These are phyloP conservation scores for Myrmecobius fasciatus DNA, from an alignment of 2,113 vertebrate genomes.

Conservation along the genomic window DNA sequence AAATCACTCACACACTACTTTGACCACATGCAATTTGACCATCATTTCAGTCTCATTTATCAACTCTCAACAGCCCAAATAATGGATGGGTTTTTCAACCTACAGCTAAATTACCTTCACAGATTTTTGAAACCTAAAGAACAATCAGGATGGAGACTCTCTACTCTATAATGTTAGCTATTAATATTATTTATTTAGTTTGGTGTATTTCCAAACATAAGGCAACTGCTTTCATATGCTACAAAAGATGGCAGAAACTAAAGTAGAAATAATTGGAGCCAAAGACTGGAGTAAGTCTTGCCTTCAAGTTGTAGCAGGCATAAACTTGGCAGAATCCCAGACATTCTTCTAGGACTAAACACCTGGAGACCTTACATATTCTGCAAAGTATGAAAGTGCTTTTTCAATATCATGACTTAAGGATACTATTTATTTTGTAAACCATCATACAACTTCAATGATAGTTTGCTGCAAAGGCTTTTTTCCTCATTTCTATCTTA, in stretches of 20 bases:
- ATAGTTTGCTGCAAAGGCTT: background rate
- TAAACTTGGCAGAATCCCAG: conserved; percentile 16
- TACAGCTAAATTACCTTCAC: background rate
- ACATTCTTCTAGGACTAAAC: conserved; percentile 40
- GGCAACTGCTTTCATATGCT: conserved; percentile 52
- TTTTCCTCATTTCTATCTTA: background rate
- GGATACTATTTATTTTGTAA: conserved; percentile 15
- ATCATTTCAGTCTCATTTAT: conserved; percentile 26
- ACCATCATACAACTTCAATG: background rate
- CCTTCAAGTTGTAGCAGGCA: conserved; percentile 31
- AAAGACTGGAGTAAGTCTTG: conserved; percentile 38
- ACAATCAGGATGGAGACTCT: conserved; percentile 38
- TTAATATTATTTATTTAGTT: conserved; percentile 14
- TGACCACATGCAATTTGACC: conserved; percentile 9
- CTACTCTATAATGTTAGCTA: conserved; percentile 46
- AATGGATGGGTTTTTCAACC: conserved; percentile 16
- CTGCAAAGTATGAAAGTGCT: conserved; percentile 47
- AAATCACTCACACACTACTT: conserved; percentile 24
- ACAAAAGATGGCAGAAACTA: conserved; percentile 47
- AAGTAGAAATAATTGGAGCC: conserved; percentile 29
- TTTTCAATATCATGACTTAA: conserved; percentile 28
- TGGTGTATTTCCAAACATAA: conserved; percentile 52
- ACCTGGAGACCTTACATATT: conserved; percentile 27
- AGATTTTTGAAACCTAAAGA: conserved; percentile 39
- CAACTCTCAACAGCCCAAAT: conserved; percentile 25